A percentile compares a stretch with the other conserved stretches of the same genome.
These are phyloP conservation scores for Antedon mediterranea DNA, from an alignment of 53 echinoderm and acorn worm species.

Conservation along the genomic window DNA sequence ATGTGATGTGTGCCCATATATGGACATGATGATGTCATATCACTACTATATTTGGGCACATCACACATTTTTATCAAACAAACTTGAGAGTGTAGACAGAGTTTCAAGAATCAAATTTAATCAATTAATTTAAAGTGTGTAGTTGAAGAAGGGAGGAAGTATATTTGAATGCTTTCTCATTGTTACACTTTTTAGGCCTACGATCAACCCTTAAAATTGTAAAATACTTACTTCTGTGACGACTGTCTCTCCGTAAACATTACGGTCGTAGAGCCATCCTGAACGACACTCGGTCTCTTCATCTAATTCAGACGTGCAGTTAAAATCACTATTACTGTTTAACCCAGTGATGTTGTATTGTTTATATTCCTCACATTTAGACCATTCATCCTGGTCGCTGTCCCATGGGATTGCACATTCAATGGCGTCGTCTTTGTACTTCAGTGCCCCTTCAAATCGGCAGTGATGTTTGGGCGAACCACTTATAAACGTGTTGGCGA, in stretches of 20 bases:
- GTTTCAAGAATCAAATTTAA: too few species aligned
- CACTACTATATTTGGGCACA: too few species aligned
- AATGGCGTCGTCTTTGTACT: conserved; percentile 4
- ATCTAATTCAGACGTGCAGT: not conserved
- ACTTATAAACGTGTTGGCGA: conserved; percentile 24
- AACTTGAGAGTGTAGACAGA: too few species aligned
- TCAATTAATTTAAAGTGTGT: too few species aligned
- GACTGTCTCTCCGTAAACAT: conserved; percentile 12
- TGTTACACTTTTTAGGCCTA: too few species aligned
- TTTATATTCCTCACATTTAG: conserved; percentile 17
- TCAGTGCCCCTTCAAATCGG: conserved; percentile 3
- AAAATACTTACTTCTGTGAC: conserved; percentile 20
- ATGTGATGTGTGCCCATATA: too few species aligned
- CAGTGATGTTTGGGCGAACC: conserved; percentile 29
- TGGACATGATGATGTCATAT: too few species aligned
- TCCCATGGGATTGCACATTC: conserved; percentile 7
- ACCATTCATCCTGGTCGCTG: conserved; percentile 13
- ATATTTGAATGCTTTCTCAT: too few species aligned
- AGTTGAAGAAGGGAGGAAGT: too few species aligned
- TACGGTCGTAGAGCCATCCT: conserved; percentile 21
- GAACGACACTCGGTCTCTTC: conserved; percentile 2
- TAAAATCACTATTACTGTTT: too few species aligned
- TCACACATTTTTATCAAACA: too few species aligned
- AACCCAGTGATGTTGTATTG: not conserved
- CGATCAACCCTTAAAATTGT: too few species aligned